Conservation (phyloP, 2,797 vertebrate species). For the Mycteria americana region DNA sequence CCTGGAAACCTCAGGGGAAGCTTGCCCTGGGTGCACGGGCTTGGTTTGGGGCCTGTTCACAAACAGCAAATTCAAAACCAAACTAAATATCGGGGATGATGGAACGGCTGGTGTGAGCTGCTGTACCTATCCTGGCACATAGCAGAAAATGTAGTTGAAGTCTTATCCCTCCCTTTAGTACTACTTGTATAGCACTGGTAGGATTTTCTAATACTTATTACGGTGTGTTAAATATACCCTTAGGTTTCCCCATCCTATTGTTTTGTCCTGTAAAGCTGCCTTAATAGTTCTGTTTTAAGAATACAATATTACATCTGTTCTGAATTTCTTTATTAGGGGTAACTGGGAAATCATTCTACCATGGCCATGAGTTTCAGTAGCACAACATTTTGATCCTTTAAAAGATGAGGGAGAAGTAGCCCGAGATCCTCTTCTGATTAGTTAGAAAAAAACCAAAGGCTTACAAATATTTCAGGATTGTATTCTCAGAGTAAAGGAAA, state of each 20-base stretch:
- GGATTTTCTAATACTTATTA: not conserved
- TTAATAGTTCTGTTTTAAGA: not conserved
- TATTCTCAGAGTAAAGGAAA: not conserved
- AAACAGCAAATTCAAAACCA: not conserved
- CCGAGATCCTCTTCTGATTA: not conserved
- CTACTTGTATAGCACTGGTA: not conserved
- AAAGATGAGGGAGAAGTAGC: not conserved
- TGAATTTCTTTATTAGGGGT: not conserved
- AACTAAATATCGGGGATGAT: not conserved
- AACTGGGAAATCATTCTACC: not conserved
- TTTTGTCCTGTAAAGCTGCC: not conserved
- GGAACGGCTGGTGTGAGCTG: not conserved
- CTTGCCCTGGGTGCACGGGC: fast-evolving
- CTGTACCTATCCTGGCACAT: not conserved
- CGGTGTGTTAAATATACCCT: not conserved
- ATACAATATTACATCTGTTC: not conserved
- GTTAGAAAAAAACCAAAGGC: not conserved
- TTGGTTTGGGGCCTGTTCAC: not conserved
- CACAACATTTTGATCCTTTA: not conserved
- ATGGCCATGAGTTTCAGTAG: not conserved
- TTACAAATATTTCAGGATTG: not conserved
- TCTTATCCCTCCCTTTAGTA: not conserved
- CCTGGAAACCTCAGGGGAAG: not conserved
- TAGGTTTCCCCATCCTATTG: not conserved
- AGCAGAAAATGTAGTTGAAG: not conserved